Evolutionary conservation across 53 echinoderm and acorn worm genomes (phyloP), one percentile per base, ranked within the genome.

Genomic region (Hippasteria phrygiana): DNA sequence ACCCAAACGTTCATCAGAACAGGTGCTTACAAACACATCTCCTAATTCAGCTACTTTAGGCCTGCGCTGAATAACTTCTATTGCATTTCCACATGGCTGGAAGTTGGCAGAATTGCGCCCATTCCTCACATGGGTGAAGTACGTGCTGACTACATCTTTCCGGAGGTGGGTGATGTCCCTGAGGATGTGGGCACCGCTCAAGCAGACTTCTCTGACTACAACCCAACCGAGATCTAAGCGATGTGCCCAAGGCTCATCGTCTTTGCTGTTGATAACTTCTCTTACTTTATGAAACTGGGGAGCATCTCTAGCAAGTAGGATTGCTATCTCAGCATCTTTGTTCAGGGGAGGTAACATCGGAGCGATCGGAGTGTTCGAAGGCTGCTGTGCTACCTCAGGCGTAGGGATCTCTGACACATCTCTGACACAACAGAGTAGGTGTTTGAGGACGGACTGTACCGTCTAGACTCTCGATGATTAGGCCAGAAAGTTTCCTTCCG

Each of bases 191-290:
- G 90, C 80, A 38, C 90, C 80, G 70, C 75, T 72, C 54, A 80
- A 62, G 59, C 81, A 73, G 32, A 73, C 73, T 11, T 73, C 43
- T 10, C 73, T 43, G 22, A 43, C 53, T 10, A 88, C 92, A 18
- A 92, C 76, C 89, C 89, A 92, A 26, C 92, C 82, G 35, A 92
- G 78, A 41, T 92, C 92, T 26, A 92, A 41, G 18, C 89, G 92
- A 38, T 89, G 88, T 62, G 92, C 92, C 92, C 89, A 92, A 35
- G 92, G 92, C 55, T 92, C 83, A 37, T 92, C 11, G 37, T 92
- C 92, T 27, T 55, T 82, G 43, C 92, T 88, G 51, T 92, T 92
- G 71, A 92, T 92, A 10, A 92, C 88, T 40, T 92, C 80, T 33
- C 88, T 46, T 0, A 88, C 77, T 55, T 91, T 88, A 56, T 88